These are phyloP conservation scores for Drosophila sordidula DNA, from an alignment of 2,888 invertebrate genomes.

Conservation along the genomic window DNA sequence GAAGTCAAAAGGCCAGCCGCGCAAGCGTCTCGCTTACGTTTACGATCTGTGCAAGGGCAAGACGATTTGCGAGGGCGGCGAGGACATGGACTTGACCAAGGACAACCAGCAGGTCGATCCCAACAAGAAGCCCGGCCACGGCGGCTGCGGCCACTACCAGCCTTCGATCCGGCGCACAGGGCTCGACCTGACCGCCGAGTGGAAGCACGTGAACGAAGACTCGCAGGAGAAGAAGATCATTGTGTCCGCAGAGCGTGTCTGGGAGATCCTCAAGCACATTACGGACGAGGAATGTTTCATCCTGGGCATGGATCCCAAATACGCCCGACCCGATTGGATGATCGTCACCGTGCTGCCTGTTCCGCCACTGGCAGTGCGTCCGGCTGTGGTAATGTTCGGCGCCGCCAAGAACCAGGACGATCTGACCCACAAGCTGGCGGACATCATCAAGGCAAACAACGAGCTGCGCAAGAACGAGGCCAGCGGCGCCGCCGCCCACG, in stretches of 20 bases:
- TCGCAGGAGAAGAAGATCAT: constrained; percentile 98
- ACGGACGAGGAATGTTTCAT: constrained; percentile 98
- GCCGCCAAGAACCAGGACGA: constrained; percentile 99
- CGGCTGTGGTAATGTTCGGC: constrained; percentile 99
- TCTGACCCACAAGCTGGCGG: constrained; percentile 98
- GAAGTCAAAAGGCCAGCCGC: constrained; percentile 98
- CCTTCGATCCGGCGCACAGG: constrained; percentile 96
- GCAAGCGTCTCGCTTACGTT: constrained; percentile 96
- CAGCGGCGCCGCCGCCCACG: constrained; percentile 98
- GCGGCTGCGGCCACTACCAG: constrained; percentile 99
- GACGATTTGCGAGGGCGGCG: constrained; percentile 99
- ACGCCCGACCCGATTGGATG: constrained; percentile 99
- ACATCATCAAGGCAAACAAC: constrained; percentile 99
- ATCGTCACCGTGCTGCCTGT: constrained; percentile 98
- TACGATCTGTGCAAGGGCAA: constrained; percentile 99
- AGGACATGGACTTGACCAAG: constrained; percentile 97
- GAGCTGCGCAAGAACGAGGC: constrained; percentile 97
- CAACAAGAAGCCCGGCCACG: constrained; percentile 89
- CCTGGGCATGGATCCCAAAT: constrained; percentile 98
- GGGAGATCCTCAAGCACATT: constrained; percentile 98
- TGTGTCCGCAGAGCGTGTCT: constrained; percentile 97
- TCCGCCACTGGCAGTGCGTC: constrained; percentile 97
- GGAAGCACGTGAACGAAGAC: constrained; percentile 99
- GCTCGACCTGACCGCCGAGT: constrained; percentile 97
- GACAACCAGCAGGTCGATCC: constrained; percentile 88